Conservation (phyloP, 92 coral and sea anemone species). For the Actinostola sp. region DNA sequence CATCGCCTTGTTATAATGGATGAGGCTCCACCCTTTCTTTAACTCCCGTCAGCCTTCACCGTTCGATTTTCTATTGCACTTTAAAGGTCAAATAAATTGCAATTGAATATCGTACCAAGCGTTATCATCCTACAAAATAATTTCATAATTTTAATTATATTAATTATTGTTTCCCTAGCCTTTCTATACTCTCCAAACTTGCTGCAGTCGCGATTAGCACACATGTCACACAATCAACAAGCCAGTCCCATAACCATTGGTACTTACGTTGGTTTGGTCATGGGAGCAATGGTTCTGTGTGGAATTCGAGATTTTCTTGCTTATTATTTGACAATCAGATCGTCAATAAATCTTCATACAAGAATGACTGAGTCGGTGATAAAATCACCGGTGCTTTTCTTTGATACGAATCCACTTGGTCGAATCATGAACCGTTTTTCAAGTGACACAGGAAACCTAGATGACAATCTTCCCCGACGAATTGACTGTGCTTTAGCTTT, state of each 20-base stretch:
- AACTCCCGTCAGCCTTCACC: no score
- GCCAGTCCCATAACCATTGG: constrained; percentile 23
- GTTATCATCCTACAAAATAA: no score
- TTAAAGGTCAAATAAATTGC: no score
- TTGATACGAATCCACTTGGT: constrained; percentile 69
- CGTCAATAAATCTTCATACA: constrained; percentile 65
- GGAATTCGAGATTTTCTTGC: constrained; percentile 6
- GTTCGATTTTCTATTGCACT: no score
- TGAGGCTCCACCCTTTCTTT: no score
- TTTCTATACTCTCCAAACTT: no score
- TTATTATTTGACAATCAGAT: constrained; percentile 23
- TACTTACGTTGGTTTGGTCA: constrained; percentile 40
- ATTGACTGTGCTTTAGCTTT: constrained; percentile 31
- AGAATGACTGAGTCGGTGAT: constrained; percentile 55
- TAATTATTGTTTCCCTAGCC: no score
- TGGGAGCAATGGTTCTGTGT: constrained; percentile 34
- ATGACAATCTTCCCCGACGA: constrained; percentile 32
- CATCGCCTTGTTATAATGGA: no score
- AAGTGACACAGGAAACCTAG: constrained; percentile 55
- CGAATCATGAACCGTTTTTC: constrained; percentile 70
- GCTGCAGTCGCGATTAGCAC: constrained; percentile 40
- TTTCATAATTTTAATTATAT: no score
- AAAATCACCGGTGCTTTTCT: constrained; percentile 67
- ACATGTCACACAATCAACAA: constrained; percentile 43
- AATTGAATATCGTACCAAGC: no score